phyloP scores from a whole-genome alignment of 2,797 vertebrate species.

The Schizopygopsis pylzovi region DNA sequence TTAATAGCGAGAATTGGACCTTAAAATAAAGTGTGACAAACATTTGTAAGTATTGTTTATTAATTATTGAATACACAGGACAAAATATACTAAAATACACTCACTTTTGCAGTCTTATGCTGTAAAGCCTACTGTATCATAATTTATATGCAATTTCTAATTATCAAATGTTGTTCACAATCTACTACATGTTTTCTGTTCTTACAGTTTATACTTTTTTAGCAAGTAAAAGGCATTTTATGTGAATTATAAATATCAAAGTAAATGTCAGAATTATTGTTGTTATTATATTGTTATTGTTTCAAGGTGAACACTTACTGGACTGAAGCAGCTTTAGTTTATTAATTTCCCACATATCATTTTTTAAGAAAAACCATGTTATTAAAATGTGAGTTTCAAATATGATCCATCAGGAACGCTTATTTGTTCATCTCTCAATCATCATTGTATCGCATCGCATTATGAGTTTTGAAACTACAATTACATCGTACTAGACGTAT shows the following conservation, averaged over 20 bases:
- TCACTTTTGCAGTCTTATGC: neutral
- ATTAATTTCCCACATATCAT: neutral
- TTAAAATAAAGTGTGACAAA: no score
- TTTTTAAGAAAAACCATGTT: neutral
- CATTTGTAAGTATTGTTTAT: neutral
- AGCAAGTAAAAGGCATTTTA: neutral
- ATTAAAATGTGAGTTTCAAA: neutral
- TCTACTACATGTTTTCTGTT: neutral
- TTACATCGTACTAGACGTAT: neutral
- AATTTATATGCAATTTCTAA: neutral
- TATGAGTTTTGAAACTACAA: no score
- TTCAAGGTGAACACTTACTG: neutral
- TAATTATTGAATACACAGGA: neutral
- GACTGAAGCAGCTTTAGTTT: neutral
- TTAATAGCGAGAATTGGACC: no score
- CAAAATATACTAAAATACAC: neutral
- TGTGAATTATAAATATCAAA: neutral
- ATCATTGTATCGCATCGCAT: neutral
- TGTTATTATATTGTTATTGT: neutral
- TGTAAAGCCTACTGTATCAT: neutral
- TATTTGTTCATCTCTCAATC: neutral
- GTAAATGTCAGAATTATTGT: neutral
- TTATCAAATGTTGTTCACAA: neutral
- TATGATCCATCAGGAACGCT: neutral
- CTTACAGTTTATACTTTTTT: neutral